Conservation (phyloP, 2,113 vertebrate genomes). For the Donacobius atricapilla region DNA sequence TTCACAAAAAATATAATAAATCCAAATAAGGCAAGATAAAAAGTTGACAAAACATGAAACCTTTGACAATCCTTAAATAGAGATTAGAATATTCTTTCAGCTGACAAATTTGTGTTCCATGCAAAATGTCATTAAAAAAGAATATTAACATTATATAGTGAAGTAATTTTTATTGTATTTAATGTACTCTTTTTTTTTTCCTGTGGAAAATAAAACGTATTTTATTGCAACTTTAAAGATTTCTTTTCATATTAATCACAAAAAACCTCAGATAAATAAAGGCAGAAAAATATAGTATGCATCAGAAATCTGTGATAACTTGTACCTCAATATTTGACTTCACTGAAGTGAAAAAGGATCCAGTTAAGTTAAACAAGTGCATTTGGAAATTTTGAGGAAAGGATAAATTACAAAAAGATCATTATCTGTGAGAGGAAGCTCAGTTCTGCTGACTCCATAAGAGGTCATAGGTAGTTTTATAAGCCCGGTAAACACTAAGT, state of each 20-base stretch:
- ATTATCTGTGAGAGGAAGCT: slow-evolving; percentile 9
- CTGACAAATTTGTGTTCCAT: not conserved
- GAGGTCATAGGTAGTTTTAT: slow-evolving; percentile 16
- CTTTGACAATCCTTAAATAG: not conserved
- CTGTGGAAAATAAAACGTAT: not conserved
- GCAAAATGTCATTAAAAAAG: not conserved
- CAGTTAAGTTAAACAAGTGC: slow-evolving; percentile 19
- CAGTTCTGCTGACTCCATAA: not conserved
- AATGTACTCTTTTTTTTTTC: not conserved
- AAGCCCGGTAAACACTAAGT: not conserved
- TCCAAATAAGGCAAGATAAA: not conserved
- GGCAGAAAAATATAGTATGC: not conserved
- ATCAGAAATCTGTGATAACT: slow-evolving; percentile 8
- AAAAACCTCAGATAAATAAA: not conserved
- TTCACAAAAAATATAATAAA: not conserved
- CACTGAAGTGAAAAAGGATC: not conserved
- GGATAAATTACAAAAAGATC: slow-evolving; percentile 5
- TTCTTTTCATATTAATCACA: not conserved
- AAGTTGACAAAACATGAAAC: not conserved
- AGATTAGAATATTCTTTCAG: not conserved
- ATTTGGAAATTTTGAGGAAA: slow-evolving; percentile 32
- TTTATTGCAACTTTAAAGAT: not conserved
- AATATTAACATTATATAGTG: not conserved
- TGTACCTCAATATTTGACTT: not conserved
- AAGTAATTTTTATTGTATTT: not conserved